Evolutionary conservation across 2,797 vertebrate species (phyloP).

Genomic region (Cetoscarus ocellatus): DNA sequence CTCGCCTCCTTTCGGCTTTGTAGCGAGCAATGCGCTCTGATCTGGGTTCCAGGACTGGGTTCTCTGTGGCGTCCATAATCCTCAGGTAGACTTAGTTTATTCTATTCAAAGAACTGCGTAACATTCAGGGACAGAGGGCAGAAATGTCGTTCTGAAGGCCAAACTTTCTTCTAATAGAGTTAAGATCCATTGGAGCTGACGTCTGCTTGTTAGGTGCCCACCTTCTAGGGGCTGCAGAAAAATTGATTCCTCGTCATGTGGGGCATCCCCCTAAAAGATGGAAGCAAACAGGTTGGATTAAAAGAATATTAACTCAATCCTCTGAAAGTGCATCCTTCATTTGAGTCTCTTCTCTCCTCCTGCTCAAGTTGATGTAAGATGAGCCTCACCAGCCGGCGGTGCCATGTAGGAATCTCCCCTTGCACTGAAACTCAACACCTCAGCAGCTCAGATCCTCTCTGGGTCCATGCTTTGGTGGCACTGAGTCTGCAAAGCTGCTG

Average conservation of each 20-base stretch:
- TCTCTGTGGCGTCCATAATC: conserved; percentile 75
- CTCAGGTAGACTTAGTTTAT: conserved; percentile 31
- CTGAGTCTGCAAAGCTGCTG: conserved; percentile 27
- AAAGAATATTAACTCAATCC: conserved; percentile 22
- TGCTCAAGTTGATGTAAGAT: conserved; percentile 69
- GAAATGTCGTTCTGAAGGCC: conserved; percentile 1
- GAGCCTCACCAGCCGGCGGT: conserved; percentile 65
- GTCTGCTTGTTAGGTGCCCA: conserved; percentile 21
- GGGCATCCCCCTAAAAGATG: conserved; percentile 49
- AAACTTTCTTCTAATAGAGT: conserved; percentile 17
- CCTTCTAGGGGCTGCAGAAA: conserved; percentile 19
- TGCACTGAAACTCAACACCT: conserved; percentile 83
- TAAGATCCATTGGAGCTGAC: conserved; percentile 62
- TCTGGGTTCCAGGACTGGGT: conserved; percentile 77
- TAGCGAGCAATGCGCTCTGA: conserved; percentile 86
- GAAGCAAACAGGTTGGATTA: conserved; percentile 30
- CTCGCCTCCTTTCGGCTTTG: conserved; percentile 85
- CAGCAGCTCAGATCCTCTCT: conserved; percentile 50
- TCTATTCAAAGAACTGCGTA: conserved; percentile 23
- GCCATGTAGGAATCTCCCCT: conserved; percentile 82
- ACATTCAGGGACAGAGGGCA: conserved; percentile 28
- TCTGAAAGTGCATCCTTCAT: conserved; percentile 30
- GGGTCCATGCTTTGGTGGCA: conserved; percentile 22
- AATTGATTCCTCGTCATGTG: conserved; percentile 23
- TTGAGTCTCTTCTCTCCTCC: conserved; percentile 24